A percentile compares a stretch with the other conserved stretches of the same genome.
phyloP scores from a whole-genome alignment of 2,113 vertebrate genomes.

The Shinisaurus crocodilurus region DNA sequence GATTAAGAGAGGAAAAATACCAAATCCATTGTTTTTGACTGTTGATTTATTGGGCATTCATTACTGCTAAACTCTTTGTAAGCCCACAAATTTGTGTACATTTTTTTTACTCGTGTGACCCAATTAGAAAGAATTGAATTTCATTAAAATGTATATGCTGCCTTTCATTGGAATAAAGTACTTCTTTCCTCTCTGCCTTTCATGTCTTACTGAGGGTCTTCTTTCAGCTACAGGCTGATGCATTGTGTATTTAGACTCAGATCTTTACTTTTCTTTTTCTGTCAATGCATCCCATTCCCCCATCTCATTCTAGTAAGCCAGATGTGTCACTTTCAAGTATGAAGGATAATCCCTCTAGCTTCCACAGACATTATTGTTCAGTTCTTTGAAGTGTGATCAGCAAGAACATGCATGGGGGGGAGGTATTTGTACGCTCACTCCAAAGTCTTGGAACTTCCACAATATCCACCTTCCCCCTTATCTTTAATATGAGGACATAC shows the following conservation, averaged over 20 bases:
- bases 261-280: slow-evolving; percentile 48
- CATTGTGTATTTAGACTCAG: slow-evolving; percentile 54
- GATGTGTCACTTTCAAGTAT: slow-evolving; percentile 61
- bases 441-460: slow-evolving; percentile 11
- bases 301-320: slow-evolving; percentile 48
- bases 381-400: slow-evolving; percentile 60
- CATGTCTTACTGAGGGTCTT: slow-evolving; percentile 48
- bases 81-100: slow-evolving; percentile 77
- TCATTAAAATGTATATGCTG: slow-evolving; percentile 57
- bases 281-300: slow-evolving; percentile 29
- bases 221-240: slow-evolving; percentile 54
- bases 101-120: slow-evolving; percentile 70
- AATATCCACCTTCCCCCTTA: slow-evolving; percentile 25
- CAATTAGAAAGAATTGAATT: slow-evolving; percentile 74
- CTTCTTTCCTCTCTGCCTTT: slow-evolving; percentile 54
- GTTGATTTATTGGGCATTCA: slow-evolving; percentile 65
- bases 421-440: slow-evolving; percentile 29
- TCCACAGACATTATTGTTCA: slow-evolving; percentile 56
- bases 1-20: slow-evolving; percentile 23
- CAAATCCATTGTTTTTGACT: slow-evolving; percentile 49
- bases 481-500: slow-evolving; percentile 8
- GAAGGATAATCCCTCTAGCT: slow-evolving; percentile 54
- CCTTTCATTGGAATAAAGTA: slow-evolving; percentile 50
- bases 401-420: not conserved
- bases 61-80: slow-evolving; percentile 60